Percentiles rank a stretch among this genome's conserved stretches.
Evolutionary conservation across 1,140 invertebrate species (phyloP).

Genomic region (Phocides pigmalion): DNA sequence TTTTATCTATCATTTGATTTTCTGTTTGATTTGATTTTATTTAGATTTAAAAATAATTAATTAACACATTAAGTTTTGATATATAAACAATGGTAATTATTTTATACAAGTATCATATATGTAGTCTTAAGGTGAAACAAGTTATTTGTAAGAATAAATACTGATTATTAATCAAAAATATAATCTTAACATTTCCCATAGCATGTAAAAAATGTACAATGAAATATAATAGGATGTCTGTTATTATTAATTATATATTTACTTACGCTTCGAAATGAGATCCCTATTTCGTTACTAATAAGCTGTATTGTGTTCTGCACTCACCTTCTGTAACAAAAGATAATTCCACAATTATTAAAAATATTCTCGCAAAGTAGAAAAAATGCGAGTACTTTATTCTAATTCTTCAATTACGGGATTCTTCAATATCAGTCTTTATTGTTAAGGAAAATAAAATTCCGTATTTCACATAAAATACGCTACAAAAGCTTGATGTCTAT

Average conservation of each 20-base stretch:
- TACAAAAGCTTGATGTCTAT: constrained; percentile 44
- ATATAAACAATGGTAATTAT: too few species aligned
- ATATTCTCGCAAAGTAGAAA: constrained; percentile 50
- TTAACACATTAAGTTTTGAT: too few species aligned
- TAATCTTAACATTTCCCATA: not conserved
- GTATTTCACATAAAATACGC: constrained; percentile 54
- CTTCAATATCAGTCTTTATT: constrained; percentile 32
- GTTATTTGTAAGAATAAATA: not conserved
- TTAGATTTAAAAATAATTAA: too few species aligned
- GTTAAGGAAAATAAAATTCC: constrained; percentile 38
- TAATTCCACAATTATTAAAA: constrained; percentile 53
- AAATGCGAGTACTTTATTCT: constrained; percentile 11
- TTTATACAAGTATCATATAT: not conserved
- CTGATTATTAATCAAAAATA: not conserved
- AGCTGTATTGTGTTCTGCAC: constrained; percentile 47
- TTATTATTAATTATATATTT: constrained; percentile 20
- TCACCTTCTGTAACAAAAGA: constrained; percentile 81
- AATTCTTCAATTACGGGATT: constrained; percentile 34
- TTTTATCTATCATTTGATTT: too few species aligned
- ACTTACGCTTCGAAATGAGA: constrained; percentile 38
- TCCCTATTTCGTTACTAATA: constrained; percentile 38
- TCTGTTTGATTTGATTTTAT: too few species aligned
- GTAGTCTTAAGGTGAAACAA: not conserved
- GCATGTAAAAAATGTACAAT: not conserved
- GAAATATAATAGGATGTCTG: not conserved